phyloP scores from a whole-genome alignment of 1,140 invertebrate genomes.

The Dryas iulia region DNA sequence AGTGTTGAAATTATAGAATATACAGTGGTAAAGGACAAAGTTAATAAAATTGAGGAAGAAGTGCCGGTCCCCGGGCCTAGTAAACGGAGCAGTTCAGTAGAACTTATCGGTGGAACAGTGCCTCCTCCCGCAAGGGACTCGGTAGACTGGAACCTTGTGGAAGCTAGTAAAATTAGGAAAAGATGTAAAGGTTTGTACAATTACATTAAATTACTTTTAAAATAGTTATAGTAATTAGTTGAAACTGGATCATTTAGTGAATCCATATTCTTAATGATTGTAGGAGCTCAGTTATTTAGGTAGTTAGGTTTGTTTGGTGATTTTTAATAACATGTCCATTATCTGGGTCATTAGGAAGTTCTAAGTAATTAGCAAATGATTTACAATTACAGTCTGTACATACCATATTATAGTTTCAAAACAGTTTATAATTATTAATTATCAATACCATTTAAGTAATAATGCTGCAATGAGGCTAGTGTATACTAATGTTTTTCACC shows the following conservation, averaged over 20 bases:
- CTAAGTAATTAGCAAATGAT: not conserved
- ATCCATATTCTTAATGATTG: not conserved
- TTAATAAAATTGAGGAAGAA: conserved; percentile 40
- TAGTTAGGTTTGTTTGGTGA: not conserved
- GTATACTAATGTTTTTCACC: not conserved
- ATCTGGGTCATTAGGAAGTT: not conserved
- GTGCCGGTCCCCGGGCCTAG: conserved; percentile 53
- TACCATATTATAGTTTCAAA: not conserved
- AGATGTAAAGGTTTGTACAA: conserved; percentile 64
- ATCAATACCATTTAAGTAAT: not conserved
- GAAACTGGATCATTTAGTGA: not conserved
- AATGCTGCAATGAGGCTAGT: not conserved
- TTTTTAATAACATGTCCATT: not conserved
- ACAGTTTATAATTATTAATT: not conserved
- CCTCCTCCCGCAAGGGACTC: conserved; percentile 68
- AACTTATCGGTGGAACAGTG: conserved; percentile 66
- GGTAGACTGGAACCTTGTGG: conserved; percentile 71
- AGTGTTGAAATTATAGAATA: conserved; percentile 72
- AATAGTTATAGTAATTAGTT: not conserved
- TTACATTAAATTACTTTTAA: not conserved
- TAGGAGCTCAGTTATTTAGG: not conserved
- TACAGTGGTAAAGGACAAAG: conserved; percentile 51
- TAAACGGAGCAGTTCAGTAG: conserved; percentile 70
- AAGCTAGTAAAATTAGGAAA: conserved; percentile 77
- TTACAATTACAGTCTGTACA: not conserved